Base-by-base conservation (phyloP, 2,888 invertebrate genomes). In the Ophion costatus region DNA sequence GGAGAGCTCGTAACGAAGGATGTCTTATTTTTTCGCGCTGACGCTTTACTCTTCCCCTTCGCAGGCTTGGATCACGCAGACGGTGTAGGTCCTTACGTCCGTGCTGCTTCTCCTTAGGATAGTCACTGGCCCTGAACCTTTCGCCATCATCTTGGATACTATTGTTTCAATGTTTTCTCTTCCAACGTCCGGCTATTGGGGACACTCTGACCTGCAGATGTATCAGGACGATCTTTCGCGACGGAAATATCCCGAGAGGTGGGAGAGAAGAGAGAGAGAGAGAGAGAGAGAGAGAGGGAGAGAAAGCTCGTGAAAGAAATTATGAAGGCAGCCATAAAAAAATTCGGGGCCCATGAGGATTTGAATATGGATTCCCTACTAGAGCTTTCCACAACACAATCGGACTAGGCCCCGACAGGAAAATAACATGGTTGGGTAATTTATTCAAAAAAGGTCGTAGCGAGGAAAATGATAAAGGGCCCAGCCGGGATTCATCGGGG, bases 151-250 rank as follows among this genome's bases (percentile, higher is more conserved):
- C 64, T 71, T 59, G 59, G 6, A 29, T 82, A 69, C 76, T 80
- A 84, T 84, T 77, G 78, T 80, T 79, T 78, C 81, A 80, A 66
- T 83, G 70, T 79, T 69, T 82, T 79, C 67, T 14, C 77, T 77
- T 75, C 33, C 38, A 10, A 51, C 86, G 80, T 74, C 86, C 29
- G 85, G 73, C 87, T 66, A 80, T 86, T 84, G 79, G 80, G 82
- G 81, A 76, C 85, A 78, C 83, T 85, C 80, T 84, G 64, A 10
- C 78, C 71, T n/a, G 45, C 74, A 59, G 29, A 24, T 10, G 9
- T 64, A 80, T 66, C 56, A 24, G 45, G 11, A 38, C 42, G 51
- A 63, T 81, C 61, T 78, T 82, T 71, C 61, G 80, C 1, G n/a
- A 29, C 17, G 42, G 56, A 76, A 76, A 76, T 56, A 56, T 66